Evolutionary conservation across 2,888 invertebrate genomes (phyloP).

Genomic region (Plebejus argus): DNA sequence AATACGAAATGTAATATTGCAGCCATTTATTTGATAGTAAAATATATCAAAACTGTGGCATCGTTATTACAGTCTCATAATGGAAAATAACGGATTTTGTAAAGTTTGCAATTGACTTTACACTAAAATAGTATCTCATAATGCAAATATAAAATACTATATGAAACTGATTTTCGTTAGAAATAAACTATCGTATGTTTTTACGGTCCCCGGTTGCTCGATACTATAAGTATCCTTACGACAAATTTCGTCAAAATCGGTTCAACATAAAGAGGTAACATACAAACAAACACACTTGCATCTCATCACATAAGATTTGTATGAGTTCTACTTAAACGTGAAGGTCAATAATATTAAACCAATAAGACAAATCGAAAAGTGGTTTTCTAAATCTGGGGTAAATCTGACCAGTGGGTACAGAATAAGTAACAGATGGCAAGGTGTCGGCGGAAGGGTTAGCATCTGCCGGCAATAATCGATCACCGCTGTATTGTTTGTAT

Average conservation of each 20-base stretch:
- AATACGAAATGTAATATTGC: conserved; percentile 71
- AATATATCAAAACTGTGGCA: conserved; percentile 28
- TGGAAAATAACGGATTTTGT: conserved; percentile 36
- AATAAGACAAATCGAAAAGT: conserved; percentile 1
- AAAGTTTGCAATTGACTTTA: conserved; percentile 1
- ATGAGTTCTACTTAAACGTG: neutral
- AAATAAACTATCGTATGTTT: neutral
- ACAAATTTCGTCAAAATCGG: neutral
- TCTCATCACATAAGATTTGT: too few relatives aligned
- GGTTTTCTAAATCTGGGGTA: conserved; percentile 43
- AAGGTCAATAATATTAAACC: neutral
- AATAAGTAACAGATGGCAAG: conserved; percentile 65
- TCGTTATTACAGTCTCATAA: conserved; percentile 37
- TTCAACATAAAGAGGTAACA: neutral
- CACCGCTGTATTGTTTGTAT: conserved; percentile 67
- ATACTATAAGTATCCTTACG: too few relatives aligned
- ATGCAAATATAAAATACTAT: neutral
- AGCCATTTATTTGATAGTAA: conserved; percentile 57
- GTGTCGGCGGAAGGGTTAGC: conserved; percentile 66
- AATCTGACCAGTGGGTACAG: conserved; percentile 52
- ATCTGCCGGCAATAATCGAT: conserved; percentile 76
- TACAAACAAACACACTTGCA: neutral
- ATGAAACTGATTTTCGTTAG: neutral
- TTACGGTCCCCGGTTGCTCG: too few relatives aligned
- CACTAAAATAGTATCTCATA: neutral